phyloP scores from a whole-genome alignment of 2,888 invertebrate genomes.

The Polyommatus icarus region DNA sequence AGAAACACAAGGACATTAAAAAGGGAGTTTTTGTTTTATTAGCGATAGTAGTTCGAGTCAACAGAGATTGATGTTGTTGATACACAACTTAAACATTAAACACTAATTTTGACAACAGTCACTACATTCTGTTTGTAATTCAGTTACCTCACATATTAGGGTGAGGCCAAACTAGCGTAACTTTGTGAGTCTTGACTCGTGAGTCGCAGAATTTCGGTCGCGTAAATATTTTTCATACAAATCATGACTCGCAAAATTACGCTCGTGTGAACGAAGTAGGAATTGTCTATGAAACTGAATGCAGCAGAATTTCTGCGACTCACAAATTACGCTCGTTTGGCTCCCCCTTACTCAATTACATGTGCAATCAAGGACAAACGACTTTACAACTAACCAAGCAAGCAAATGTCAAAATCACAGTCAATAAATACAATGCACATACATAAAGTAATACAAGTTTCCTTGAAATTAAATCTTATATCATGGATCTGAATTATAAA shows the following conservation, averaged over 20 bases:
- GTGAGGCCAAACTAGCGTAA: no score
- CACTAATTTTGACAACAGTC: constrained; percentile 14
- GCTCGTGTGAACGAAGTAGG: no score
- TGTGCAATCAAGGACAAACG: constrained; percentile 5
- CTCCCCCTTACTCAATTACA: neutral
- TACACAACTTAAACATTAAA: neutral
- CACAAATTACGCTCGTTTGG: no score
- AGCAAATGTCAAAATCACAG: constrained; percentile 18
- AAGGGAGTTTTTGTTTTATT: constrained; percentile 25
- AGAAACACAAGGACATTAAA: neutral
- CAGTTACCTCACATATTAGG: neutral
- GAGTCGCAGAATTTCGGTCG: no score
- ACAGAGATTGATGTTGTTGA: constrained; percentile 1
- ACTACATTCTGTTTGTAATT: neutral
- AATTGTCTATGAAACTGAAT: no score
- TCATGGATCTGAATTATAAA: constrained; percentile 13
- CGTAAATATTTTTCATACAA: no score
- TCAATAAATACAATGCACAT: constrained; percentile 28
- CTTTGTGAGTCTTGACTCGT: no score
- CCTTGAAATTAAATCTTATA: constrained; percentile 2
- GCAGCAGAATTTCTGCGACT: no score
- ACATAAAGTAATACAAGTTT: constrained; percentile 15
- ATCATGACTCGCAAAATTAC: no score
- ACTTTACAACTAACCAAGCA: constrained; percentile 6
- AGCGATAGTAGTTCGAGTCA: constrained; percentile 25